Conservation (phyloP, 2,797 vertebrate genomes). For the Salmo trutta region DNA sequence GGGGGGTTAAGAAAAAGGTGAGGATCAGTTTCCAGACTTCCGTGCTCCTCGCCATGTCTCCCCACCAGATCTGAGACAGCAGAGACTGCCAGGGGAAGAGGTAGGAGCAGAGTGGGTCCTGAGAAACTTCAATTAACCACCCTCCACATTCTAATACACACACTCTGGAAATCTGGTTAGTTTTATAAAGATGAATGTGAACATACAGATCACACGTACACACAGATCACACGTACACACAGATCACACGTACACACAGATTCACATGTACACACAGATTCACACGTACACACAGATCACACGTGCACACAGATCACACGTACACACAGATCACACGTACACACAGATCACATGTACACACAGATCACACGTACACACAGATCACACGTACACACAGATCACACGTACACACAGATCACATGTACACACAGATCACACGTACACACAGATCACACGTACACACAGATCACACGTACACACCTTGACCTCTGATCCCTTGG, state of each 20-base stretch:
- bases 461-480: background rate
- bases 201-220: background rate
- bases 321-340: background rate
- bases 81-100: constrained; percentile 67
- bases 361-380: background rate
- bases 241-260: background rate
- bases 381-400: background rate
- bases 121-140: background rate
- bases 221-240: background rate
- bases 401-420: too few species aligned
- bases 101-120: background rate
- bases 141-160: background rate
- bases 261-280: too few species aligned
- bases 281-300: background rate
- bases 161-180: background rate
- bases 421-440: background rate
- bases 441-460: background rate
- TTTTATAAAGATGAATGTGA: background rate
- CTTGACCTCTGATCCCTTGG: background rate
- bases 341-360: background rate
- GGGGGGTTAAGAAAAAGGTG: constrained; percentile 80
- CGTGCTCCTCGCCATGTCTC: constrained; percentile 82
- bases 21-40: constrained; percentile 81
- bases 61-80: constrained; percentile 90
- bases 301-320: background rate